Evolutionary conservation across 2,797 vertebrate species (phyloP), one percentile per base, ranked within the genome.

Genomic region (Myotis vivesi): DNA sequence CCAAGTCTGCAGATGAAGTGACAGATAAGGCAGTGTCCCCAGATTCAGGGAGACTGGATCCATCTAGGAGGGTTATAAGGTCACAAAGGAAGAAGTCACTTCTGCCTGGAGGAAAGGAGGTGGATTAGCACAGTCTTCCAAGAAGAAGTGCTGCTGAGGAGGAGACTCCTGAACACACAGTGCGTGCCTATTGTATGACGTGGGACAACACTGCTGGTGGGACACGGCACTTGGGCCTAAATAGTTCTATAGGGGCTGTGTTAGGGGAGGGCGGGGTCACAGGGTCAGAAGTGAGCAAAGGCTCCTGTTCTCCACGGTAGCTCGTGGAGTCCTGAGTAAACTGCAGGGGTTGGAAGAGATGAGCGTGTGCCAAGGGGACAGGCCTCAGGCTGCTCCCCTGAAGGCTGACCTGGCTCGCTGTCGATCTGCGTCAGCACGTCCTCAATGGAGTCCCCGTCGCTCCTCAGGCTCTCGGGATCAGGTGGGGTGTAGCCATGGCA

Each of bases 351-450:
- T 46, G 4, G 6, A 64, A 71, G 23, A 30, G 62, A n/a, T n/a
- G 62, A n/a, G 28, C 7, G 15, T n/a, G 62, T 64, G 30, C 62
- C 30, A 8, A n/a, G 62, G 30, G 15, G n/a, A 64, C 62, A 64
- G 28, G 28, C 16, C 38, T 38, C 5, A 1, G 46, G 57, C 33
- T 19, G 15, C 12, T 44, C 3, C 28, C 20, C 12, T 7, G 8
- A 23, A 0, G 2, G 36, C 98, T 97, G 73, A 99, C 99, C 97
- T 15, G 99, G 99, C 96, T 99, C 99, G 1, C 97, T 99, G 98
- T 99, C 99, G 19, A 99, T 99, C 98, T 99, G 99, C 0, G 99
- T 99, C 89, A 99, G 98, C 95, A 99, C 99, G 0, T 99, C 99
- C 97, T 99, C 99, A 1, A 99, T 99, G 0, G 99, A 99, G 97